These are phyloP conservation scores for Ageneiosus marmoratus DNA, from an alignment of 2,113 vertebrate species.

Conservation along the genomic window DNA sequence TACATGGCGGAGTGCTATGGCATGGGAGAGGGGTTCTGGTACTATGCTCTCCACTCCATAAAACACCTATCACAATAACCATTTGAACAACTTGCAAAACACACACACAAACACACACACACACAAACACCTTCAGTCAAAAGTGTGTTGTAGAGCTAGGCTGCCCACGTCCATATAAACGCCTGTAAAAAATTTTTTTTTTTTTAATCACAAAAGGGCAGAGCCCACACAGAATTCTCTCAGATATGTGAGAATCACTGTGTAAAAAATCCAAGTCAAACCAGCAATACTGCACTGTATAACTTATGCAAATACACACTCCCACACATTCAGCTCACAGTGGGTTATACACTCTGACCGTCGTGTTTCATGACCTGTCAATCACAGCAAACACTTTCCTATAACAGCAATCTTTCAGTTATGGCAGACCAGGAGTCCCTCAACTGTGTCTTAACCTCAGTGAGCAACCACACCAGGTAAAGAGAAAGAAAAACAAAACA, in stretches of 20 bases:
- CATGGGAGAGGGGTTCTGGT: slow-evolving; percentile 64
- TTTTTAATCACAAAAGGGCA: neutral
- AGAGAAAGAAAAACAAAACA: slow-evolving; percentile 24
- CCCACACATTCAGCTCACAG: slow-evolving; percentile 26
- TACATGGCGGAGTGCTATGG: slow-evolving; percentile 54
- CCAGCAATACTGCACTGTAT: slow-evolving; percentile 9
- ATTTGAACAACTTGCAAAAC: slow-evolving; percentile 59
- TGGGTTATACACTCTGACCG: slow-evolving; percentile 27
- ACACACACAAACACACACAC: slow-evolving; percentile 42
- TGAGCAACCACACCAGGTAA: slow-evolving; percentile 54
- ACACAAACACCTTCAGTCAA: neutral
- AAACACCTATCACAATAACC: slow-evolving; percentile 53
- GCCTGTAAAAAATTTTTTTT: slow-evolving; percentile 6
- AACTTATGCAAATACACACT: slow-evolving; percentile 40
- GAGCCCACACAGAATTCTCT: neutral
- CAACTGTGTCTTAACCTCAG: slow-evolving; percentile 47
- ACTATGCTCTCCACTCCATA: slow-evolving; percentile 38
- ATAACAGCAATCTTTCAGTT: slow-evolving; percentile 55
- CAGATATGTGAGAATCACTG: neutral
- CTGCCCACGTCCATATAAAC: neutral
- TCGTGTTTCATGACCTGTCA: slow-evolving; percentile 42
- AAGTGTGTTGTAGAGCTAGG: neutral
- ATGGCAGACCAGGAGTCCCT: slow-evolving; percentile 59
- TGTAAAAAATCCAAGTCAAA: neutral
- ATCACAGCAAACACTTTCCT: slow-evolving; percentile 66